Evolutionary conservation across 2,888 invertebrate species (phyloP).

Genomic region (Drosophila atroscutellata): DNA sequence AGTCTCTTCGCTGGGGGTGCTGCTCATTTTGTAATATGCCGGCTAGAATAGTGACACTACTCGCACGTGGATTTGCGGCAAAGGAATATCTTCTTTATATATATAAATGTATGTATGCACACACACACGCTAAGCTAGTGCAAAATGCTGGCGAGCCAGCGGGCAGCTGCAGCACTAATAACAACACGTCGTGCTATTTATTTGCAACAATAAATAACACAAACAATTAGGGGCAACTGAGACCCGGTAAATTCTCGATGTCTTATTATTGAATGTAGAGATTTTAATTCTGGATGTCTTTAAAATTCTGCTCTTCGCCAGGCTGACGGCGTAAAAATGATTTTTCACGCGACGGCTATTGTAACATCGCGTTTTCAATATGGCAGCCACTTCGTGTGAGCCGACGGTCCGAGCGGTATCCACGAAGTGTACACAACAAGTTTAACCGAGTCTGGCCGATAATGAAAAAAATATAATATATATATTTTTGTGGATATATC

Average conservation of each 20-base stretch:
- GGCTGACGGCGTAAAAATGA: slow-evolving; percentile 15
- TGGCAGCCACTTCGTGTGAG: slow-evolving; percentile 74
- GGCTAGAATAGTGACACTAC: slow-evolving; percentile 1
- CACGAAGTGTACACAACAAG: slow-evolving; percentile 57
- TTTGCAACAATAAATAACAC: slow-evolving; percentile 29
- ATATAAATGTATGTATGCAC: background rate
- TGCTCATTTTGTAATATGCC: slow-evolving; percentile 45
- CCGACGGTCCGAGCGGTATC: slow-evolving; percentile 27
- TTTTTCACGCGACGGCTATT: slow-evolving; percentile 67
- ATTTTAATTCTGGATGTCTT: background rate
- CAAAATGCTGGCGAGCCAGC: slow-evolving; percentile 19
- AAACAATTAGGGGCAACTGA: background rate
- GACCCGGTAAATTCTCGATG: slow-evolving; percentile 24
- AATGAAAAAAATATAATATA: slow-evolving; percentile 19
- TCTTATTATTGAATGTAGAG: background rate
- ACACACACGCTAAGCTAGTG: background rate
- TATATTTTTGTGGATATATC: background rate
- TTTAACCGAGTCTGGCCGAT: slow-evolving; percentile 42
- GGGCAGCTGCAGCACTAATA: slow-evolving; percentile 31
- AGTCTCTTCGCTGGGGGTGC: slow-evolving; percentile 43
- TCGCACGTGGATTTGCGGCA: slow-evolving; percentile 43
- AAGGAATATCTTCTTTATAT: slow-evolving; percentile 7
- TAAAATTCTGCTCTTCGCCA: slow-evolving; percentile 3
- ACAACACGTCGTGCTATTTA: slow-evolving; percentile 44
- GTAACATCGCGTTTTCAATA: slow-evolving; percentile 61